Base-by-base conservation (phyloP, 2,113 vertebrate genomes). In the Panthera leo region DNA sequence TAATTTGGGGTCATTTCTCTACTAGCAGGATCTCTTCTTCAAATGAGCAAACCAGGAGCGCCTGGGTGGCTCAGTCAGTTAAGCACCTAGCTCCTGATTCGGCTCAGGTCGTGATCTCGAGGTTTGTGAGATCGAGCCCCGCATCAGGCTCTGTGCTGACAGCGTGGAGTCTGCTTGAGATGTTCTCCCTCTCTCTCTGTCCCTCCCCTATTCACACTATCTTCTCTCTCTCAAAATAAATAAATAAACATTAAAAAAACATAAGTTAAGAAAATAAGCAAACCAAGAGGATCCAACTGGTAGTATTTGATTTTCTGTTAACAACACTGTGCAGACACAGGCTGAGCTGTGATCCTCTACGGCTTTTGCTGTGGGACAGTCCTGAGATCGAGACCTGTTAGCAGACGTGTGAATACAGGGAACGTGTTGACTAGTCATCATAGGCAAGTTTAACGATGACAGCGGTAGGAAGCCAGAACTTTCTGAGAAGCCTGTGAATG, bases 361-460 rank as follows among this genome's bases (percentile, higher is more conserved):
- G 21, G 9, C 31, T 79, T 61, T 9, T 39, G 82, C 16, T 14
- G 36, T 2, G 23, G 48, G 5, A 39, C 14, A 31, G 2, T 5
- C 58, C 18, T 18, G 42, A 76, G 42, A 29, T 2, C 6, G 21
- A 79, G 83, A 31, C 10, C 36, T 42, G 21, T 39, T 36, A 3
- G 15, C 42, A 9, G 68, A 31, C 7, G 12, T 3, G 0, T 3
- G 36, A 55, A 36, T 5, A 34, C 19, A 10, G 70, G 55, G 29
- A 71, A 65, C 25, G 5, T 3, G 13, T 2, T 5, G 16, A 55
- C 39, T 34, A 67, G 31, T 42, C 31, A 19, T 27, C 27, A 29
- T 10, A 8, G 61, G 70, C 0, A 9, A 42, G n/a, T 23, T 65
- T 42, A 70, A 79, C 4, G 39, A 61, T 15, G 15, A 85, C 53